These are phyloP conservation scores for Callaeas wilsoni DNA, from an alignment of 2,113 vertebrate genomes.

Conservation along the genomic window DNA sequence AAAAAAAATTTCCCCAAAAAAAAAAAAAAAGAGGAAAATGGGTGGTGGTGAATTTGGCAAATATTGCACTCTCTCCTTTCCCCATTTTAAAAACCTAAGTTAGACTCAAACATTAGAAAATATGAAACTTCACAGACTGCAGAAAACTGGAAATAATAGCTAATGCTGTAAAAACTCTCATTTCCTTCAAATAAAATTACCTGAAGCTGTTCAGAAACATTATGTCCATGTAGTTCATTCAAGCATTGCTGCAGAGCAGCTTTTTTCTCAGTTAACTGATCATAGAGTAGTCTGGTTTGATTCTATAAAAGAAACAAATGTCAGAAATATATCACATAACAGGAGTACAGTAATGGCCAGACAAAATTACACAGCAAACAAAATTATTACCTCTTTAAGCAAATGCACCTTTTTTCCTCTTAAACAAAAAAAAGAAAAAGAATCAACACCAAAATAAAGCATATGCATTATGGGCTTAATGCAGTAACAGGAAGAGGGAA, in stretches of 20 bases:
- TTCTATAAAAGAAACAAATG: constrained; percentile 69
- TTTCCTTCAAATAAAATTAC: constrained; percentile 66
- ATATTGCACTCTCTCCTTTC: not conserved
- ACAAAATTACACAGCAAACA: not conserved
- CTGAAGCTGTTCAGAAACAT: constrained; percentile 74
- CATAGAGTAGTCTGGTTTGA: constrained; percentile 78
- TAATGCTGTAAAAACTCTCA: not conserved
- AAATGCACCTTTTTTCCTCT: not conserved
- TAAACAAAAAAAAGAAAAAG: not conserved
- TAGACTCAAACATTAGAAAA: not conserved
- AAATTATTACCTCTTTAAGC: not conserved
- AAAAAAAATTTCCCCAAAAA: not conserved
- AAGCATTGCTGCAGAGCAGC: constrained; percentile 62
- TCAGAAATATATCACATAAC: not conserved
- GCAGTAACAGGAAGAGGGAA: not conserved
- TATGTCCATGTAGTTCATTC: constrained; percentile 46
- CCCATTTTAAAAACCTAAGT: not conserved
- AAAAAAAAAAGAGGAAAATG: not conserved
- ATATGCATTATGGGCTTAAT: not conserved
- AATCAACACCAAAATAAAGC: not conserved
- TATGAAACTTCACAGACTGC: not conserved
- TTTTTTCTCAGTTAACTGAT: constrained; percentile 77
- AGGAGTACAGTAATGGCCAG: not conserved
- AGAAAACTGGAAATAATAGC: not conserved
- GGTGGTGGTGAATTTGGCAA: not conserved